Percentiles rank a stretch among this genome's conserved stretches.
These are phyloP conservation scores for Microplitis demolitor DNA, from an alignment of 1,140 invertebrate genomes.

Conservation along the genomic window DNA sequence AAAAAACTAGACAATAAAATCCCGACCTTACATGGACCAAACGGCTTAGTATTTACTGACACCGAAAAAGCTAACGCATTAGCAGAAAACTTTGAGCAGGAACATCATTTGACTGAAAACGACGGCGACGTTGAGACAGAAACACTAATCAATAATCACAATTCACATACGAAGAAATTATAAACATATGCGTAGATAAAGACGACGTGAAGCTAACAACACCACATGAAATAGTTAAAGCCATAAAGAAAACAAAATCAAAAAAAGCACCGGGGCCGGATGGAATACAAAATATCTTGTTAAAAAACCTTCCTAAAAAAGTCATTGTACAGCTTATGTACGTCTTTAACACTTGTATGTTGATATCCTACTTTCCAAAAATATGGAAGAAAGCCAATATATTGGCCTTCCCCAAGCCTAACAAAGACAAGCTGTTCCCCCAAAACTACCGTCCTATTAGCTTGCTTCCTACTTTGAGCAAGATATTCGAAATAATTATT, in stretches of 20 bases:
- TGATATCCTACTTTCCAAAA: constrained; percentile 34
- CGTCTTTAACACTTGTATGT: constrained; percentile 39
- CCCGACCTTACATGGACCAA: constrained; percentile 12
- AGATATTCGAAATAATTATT: constrained; percentile 4
- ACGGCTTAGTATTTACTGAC: constrained; percentile 3
- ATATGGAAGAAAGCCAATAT: constrained; percentile 16
- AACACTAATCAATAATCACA: no score
- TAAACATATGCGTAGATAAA: neutral
- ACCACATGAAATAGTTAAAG: no score
- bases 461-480: neutral
- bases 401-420: neutral
- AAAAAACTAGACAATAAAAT: constrained; percentile 20
- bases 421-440: neutral
- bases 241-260: constrained; percentile 7
- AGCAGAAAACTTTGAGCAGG: no score
- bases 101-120: no score
- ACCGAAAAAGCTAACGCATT: constrained; percentile 17
- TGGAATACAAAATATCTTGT: constrained; percentile 28
- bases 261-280: constrained; percentile 43
- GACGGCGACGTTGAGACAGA: no score
- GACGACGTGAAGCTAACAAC: constrained; percentile 12
- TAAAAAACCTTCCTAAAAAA: constrained; percentile 38
- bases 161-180: neutral
- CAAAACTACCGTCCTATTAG: constrained; percentile 16
- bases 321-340: constrained; percentile 33